Evolutionary conservation across 2,888 invertebrate species (phyloP), one percentile per base, ranked within the genome.

Genomic region (Cynaeus angustus): DNA sequence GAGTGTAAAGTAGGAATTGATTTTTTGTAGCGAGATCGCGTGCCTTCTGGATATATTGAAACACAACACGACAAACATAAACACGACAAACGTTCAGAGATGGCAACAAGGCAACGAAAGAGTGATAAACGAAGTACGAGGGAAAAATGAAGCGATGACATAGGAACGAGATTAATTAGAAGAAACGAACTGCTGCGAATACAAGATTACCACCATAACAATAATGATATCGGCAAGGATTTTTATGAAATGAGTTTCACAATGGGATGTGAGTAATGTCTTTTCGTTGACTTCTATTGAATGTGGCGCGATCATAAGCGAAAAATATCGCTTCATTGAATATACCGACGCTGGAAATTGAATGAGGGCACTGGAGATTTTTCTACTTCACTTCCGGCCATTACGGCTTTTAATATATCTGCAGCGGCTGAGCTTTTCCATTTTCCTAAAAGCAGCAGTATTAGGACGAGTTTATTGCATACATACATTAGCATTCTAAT

Each of bases 11-110:
- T 68, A 30, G 56, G 46, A 52, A 68, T 64, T 52, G 71, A 65
- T 68, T 71, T 71, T 65, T 65, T 53, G 61, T 56, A 43, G 26
- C 30, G n/a, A 26, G 61, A 28, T 71, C 30, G 71, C 71, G 68
- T 71, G 71, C 46, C 16, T 50, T 14, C 48, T 38, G 50, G 48
- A 61, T 59, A 65, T 71, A 59, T 46, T 68, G 65, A 59, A 65
- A 68, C 56, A 30, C 45, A 61, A 48, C 71, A 68, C 59, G 61
- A 61, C 61, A 61, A 61, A 50, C 61, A 61, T 61, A 59, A 71
- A 68, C 65, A 68, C 71, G 71, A 61, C 46, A 61, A 71, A 66
- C 41, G 48, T 55, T 50, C 52, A 64, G 55, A 68, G 68, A 61
- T 55, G 68, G 55, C 59, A 59, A 61, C 61, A 56, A 52, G 68